phyloP scores from a whole-genome alignment of 1,140 invertebrate species.

The Sycobia sp. region DNA sequence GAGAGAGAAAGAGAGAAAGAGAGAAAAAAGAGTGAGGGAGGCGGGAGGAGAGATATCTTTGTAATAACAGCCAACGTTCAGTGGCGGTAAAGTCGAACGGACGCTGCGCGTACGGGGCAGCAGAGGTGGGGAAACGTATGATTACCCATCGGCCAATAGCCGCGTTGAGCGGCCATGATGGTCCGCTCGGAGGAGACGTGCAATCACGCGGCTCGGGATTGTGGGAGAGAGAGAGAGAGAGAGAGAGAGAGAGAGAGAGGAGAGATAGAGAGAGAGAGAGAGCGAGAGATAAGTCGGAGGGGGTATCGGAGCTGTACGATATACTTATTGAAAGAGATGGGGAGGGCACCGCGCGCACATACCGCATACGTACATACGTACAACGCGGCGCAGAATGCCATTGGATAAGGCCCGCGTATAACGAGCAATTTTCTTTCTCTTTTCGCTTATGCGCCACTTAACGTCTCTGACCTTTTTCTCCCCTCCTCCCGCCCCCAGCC shows the following conservation, averaged over 20 bases:
- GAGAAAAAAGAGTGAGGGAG: background rate
- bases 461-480: background rate
- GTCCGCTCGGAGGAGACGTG: constrained; percentile 46
- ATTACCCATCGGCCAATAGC: constrained; percentile 51
- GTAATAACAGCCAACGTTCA: constrained; percentile 36
- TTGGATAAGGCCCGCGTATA: background rate
- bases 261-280: too few species aligned
- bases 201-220: constrained; percentile 45
- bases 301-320: constrained; percentile 3
- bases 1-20: background rate
- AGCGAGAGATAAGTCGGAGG: constrained; percentile 11
- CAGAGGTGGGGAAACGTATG: constrained; percentile 39
- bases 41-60: constrained; percentile 13
- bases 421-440: constrained; percentile 5
- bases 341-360: background rate
- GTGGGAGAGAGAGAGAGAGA: too few species aligned
- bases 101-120: constrained; percentile 3
- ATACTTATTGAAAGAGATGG: constrained; percentile 4
- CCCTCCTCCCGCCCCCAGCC: background rate
- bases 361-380: too few species aligned
- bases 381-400: background rate
- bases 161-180: constrained; percentile 50
- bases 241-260: too few species aligned
- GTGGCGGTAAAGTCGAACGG: constrained; percentile 4
- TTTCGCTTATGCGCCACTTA: constrained; percentile 2